phyloP scores from a whole-genome alignment of 2,113 vertebrate genomes.

The Salvelinus namaycush region DNA sequence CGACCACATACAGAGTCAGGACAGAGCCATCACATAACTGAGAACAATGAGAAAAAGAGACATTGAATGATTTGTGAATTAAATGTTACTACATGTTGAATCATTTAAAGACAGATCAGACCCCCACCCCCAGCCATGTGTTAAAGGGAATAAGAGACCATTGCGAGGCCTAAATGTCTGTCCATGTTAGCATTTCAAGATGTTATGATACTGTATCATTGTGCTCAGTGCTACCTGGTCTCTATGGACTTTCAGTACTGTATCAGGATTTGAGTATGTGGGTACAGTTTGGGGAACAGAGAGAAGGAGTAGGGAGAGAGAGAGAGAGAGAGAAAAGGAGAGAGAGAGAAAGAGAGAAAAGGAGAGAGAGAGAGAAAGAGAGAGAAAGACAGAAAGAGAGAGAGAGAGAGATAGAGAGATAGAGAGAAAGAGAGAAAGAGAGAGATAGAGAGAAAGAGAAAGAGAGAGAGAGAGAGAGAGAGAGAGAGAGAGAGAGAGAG shows the following conservation, averaged over 20 bases:
- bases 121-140: background rate
- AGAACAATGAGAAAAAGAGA: background rate
- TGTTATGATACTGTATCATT: slow-evolving; percentile 19
- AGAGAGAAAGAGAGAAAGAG: too few relatives aligned
- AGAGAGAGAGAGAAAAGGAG: too few relatives aligned
- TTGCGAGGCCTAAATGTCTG: slow-evolving; percentile 14
- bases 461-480: too few relatives aligned
- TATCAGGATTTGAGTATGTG: slow-evolving; percentile 2
- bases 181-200: slow-evolving; percentile 21
- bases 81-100: slow-evolving; percentile 13
- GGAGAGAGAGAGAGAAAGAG: too few relatives aligned
- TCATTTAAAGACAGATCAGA: slow-evolving; percentile 5
- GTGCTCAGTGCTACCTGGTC: background rate
- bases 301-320: background rate
- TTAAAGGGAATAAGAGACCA: background rate
- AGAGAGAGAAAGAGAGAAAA: too few relatives aligned
- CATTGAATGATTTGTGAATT: slow-evolving; percentile 17
- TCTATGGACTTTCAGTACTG: background rate
- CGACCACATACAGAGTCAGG: slow-evolving; percentile 1
- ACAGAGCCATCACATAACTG: background rate
- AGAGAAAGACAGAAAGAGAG: too few relatives aligned
- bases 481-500: too few relatives aligned
- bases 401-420: rapidly evolving
- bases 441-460: too few relatives aligned
- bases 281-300: slow-evolving; percentile 10